Evolutionary conservation across 2,888 invertebrate genomes (phyloP).

Genomic region (Volucella zonaria): DNA sequence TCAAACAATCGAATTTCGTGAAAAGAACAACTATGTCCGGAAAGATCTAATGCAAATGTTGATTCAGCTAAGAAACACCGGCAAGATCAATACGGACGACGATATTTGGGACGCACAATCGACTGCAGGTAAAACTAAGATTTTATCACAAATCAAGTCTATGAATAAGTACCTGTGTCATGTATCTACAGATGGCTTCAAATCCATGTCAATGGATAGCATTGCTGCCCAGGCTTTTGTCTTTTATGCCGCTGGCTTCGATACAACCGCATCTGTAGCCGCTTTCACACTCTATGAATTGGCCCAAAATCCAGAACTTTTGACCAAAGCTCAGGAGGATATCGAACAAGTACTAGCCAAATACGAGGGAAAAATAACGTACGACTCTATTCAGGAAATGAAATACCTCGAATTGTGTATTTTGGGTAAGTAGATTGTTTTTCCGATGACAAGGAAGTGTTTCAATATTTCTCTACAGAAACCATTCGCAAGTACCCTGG

Average conservation of each 20-base stretch:
- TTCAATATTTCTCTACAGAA: constrained; percentile 75
- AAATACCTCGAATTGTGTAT: too few species aligned
- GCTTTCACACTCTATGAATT: too few species aligned
- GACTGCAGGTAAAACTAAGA: constrained; percentile 29
- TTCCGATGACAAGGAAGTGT: too few species aligned
- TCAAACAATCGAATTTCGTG: constrained; percentile 48
- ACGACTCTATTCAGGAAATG: constrained; percentile 73
- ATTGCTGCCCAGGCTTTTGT: too few species aligned
- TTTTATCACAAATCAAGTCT: neutral
- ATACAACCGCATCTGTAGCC: too few species aligned
- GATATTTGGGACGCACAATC: constrained; percentile 78
- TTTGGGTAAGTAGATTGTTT: too few species aligned
- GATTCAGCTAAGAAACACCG: constrained; percentile 81
- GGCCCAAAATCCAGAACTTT: constrained; percentile 66
- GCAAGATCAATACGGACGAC: constrained; percentile 79
- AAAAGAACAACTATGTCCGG: constrained; percentile 80
- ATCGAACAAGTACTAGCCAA: constrained; percentile 79
- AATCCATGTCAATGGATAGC: too few species aligned
- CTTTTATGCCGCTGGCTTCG: too few species aligned
- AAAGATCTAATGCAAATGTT: constrained; percentile 83
- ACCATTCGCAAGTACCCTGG: constrained; percentile 82
- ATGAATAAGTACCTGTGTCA: neutral
- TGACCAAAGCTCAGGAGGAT: constrained; percentile 80
- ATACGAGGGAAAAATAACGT: constrained; percentile 80
- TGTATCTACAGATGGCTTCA: too few species aligned